Evolutionary conservation across 35 echinoderm and acorn worm genomes (phyloP).

Genomic region (Heliocidaris erythrogramma): DNA sequence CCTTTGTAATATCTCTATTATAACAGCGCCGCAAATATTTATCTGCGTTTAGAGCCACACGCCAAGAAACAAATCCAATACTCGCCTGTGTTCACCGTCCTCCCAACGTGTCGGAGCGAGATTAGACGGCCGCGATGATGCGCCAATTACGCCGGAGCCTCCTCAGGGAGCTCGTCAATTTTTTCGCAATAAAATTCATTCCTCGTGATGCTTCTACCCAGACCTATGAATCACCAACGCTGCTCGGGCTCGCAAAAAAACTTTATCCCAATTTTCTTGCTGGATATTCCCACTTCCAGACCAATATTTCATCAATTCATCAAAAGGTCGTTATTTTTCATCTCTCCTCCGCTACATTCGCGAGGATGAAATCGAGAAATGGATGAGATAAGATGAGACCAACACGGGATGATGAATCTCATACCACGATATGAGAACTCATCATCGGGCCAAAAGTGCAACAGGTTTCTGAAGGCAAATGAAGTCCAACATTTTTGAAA

Average conservation of each 20-base stretch:
- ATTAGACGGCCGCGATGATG: slow-evolving; percentile 44
- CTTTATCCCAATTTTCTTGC: slow-evolving; percentile 17
- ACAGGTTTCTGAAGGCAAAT: background rate
- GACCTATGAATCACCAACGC: slow-evolving; percentile 16
- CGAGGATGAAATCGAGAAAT: background rate
- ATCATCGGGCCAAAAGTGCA: slow-evolving; percentile 31
- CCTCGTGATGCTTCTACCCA: slow-evolving; percentile 27
- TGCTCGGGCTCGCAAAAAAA: background rate
- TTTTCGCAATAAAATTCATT: slow-evolving; percentile 50
- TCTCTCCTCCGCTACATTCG: slow-evolving; percentile 4
- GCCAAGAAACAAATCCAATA: slow-evolving; percentile 51
- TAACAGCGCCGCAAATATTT: slow-evolving; percentile 47
- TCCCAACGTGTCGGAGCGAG: slow-evolving; percentile 35
- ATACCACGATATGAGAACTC: background rate
- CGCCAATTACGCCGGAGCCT: slow-evolving; percentile 50
- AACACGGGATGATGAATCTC: slow-evolving; percentile 28
- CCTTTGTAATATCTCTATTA: slow-evolving; percentile 38
- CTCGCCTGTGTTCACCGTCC: slow-evolving; percentile 29
- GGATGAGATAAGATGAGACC: background rate
- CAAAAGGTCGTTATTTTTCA: slow-evolving; percentile 9
- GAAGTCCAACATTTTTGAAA: background rate
- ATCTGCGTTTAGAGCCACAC: slow-evolving; percentile 34
- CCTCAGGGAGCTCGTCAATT: slow-evolving; percentile 20
- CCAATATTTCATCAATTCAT: slow-evolving; percentile 45
- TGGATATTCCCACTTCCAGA: slow-evolving; percentile 36